These are phyloP conservation scores for Megalops atlanticus DNA, from an alignment of 2,113 vertebrate genomes.

Conservation along the genomic window DNA sequence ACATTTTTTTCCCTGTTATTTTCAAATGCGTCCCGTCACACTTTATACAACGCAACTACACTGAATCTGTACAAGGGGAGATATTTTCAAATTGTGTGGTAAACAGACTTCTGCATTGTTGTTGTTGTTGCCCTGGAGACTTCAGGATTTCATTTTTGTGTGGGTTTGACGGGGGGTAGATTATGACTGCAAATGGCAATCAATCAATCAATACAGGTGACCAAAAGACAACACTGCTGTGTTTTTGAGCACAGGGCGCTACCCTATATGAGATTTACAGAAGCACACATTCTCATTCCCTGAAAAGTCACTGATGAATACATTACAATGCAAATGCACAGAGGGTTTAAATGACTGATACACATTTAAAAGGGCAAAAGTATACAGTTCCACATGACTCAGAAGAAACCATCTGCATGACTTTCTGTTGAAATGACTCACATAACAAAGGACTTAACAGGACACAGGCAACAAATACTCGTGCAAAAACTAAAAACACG, in stretches of 20 bases:
- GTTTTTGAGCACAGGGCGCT: neutral
- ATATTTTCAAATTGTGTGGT: neutral
- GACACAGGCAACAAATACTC: neutral
- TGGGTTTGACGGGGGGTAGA: too few species aligned
- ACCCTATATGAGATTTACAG: neutral
- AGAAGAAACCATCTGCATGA: conserved; percentile 16
- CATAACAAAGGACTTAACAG: conserved; percentile 9
- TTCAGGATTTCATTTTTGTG: too few species aligned
- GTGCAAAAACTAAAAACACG: neutral
- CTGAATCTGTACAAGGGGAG: neutral
- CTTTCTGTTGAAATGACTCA: conserved; percentile 11
- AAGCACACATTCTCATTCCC: neutral
- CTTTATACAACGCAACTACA: neutral
- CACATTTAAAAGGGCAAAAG: neutral
- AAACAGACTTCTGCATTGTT: too few species aligned
- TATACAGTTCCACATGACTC: conserved; percentile 15
- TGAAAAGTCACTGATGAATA: neutral
- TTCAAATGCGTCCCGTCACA: neutral
- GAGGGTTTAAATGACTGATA: neutral
- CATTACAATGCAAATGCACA: neutral
- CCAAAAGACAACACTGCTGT: too few species aligned
- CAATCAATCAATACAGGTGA: too few species aligned
- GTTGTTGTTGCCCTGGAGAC: too few species aligned
- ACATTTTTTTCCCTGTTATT: neutral
- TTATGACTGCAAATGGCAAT: too few species aligned